These are phyloP conservation scores for Chiroxiphia lanceolata DNA, from an alignment of 2,797 vertebrate genomes.

Conservation along the genomic window DNA sequence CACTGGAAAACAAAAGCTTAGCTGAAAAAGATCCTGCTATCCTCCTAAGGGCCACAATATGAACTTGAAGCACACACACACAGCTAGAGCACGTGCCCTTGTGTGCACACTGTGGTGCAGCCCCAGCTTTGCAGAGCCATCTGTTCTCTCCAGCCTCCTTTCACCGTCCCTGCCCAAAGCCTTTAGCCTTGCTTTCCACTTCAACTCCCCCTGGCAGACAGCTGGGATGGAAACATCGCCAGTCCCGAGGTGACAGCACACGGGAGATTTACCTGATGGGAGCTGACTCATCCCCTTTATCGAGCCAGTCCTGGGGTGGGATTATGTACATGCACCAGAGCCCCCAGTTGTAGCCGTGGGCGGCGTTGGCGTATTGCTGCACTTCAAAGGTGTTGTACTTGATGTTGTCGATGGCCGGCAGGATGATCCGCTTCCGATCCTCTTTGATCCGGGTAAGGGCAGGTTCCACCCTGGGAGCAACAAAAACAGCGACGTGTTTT, in stretches of 20 bases:
- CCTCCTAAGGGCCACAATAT: accelerated
- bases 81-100: accelerated
- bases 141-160: neutral
- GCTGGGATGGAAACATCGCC: neutral
- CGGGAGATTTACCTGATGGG: slow-evolving; percentile 89
- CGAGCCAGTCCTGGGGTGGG: slow-evolving; percentile 95
- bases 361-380: slow-evolving; percentile 95
- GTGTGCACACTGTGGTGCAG: accelerated
- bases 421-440: slow-evolving; percentile 89
- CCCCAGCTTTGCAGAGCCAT: neutral
- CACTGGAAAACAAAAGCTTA: neutral
- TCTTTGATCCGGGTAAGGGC: slow-evolving; percentile 90
- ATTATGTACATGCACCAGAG: slow-evolving; percentile 99
- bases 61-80: neutral
- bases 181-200: neutral
- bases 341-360: slow-evolving; percentile 98
- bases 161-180: neutral
- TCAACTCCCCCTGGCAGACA: neutral
- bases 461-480: slow-evolving; percentile 86
- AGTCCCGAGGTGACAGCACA: neutral
- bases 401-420: slow-evolving; percentile 98
- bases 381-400: slow-evolving; percentile 97
- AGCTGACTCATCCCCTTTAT: slow-evolving; percentile 93
- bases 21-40: neutral
- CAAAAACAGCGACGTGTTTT: neutral